A percentile compares a stretch with the other conserved stretches of the same genome.
Evolutionary conservation across 1,140 invertebrate species (phyloP).

Genomic region (Bicyclus anynana): DNA sequence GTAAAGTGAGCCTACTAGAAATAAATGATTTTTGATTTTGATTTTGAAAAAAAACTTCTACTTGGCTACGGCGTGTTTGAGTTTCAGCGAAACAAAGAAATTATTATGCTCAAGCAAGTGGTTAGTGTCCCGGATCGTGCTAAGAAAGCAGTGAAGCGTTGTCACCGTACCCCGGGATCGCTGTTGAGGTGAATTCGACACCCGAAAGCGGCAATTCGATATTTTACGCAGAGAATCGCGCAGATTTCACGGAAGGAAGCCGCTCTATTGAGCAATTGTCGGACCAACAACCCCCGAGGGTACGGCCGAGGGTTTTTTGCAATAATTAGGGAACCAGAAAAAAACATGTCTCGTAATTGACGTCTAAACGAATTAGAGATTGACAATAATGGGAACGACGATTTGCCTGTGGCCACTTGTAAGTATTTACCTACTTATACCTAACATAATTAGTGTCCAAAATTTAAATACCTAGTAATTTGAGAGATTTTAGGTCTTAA

Average conservation of each 20-base stretch:
- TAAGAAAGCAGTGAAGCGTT: neutral
- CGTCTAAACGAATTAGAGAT: neutral
- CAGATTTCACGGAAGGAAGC: constrained; percentile 58
- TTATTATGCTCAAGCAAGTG: too few relatives aligned
- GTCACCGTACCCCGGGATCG: neutral
- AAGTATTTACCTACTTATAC: too few relatives aligned
- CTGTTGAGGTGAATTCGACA: constrained; percentile 27
- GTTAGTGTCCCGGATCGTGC: neutral
- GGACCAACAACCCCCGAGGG: neutral
- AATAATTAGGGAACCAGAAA: constrained; percentile 14
- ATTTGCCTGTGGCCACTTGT: neutral
- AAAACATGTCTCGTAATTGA: constrained; percentile 4
- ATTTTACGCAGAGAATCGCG: constrained; percentile 42
- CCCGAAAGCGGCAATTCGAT: constrained; percentile 47
- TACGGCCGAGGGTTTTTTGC: constrained; percentile 13
- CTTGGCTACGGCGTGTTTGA: too few relatives aligned
- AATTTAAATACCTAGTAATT: too few relatives aligned
- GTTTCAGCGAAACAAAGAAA: too few relatives aligned
- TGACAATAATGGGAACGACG: neutral
- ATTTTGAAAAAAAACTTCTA: too few relatives aligned
- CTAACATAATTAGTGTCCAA: too few relatives aligned
- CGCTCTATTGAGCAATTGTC: constrained; percentile 14
- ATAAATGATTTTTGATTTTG: too few relatives aligned
- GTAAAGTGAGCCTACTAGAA: too few relatives aligned
- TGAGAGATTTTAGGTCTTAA: too few relatives aligned